Percentiles rank a stretch among this genome's conserved stretches.
Conservation (phyloP, 2,113 vertebrate genomes). For the Scomber scombrus region DNA sequence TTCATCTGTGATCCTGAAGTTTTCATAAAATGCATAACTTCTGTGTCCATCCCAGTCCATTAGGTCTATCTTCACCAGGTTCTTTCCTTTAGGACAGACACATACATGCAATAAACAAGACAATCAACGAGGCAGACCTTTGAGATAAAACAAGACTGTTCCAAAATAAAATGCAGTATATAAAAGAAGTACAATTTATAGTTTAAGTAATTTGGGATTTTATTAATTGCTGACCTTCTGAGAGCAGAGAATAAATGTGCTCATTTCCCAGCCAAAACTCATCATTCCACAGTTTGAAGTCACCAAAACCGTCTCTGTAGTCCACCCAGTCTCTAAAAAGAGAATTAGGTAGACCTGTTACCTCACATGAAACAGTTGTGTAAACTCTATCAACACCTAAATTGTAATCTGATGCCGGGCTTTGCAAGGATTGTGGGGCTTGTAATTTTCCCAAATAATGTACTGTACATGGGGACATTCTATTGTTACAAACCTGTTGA, state of each 20-base stretch:
- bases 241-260: slow-evolving; percentile 86
- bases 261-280: slow-evolving; percentile 95
- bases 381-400: not conserved
- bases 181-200: not conserved
- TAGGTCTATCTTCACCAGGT: slow-evolving; percentile 89
- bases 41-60: slow-evolving; percentile 90
- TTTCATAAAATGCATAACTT: slow-evolving; percentile 88
- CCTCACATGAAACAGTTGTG: not conserved
- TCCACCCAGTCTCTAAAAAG: slow-evolving; percentile 89
- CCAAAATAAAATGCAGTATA: not conserved
- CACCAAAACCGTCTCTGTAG: slow-evolving; percentile 92
- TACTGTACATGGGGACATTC: not conserved
- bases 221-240: slow-evolving; percentile 77
- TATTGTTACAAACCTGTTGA: slow-evolving; percentile 84
- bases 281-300: slow-evolving; percentile 89
- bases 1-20: slow-evolving; percentile 87
- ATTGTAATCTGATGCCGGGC: not conserved
- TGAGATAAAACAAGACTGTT: not conserved
- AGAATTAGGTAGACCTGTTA: slow-evolving; percentile 12
- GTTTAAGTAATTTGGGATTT: no score
- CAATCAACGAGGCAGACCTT: not conserved
- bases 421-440: not conserved
- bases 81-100: slow-evolving; percentile 81
- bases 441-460: not conserved
- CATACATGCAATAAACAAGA: not conserved